Percentiles rank a stretch among this genome's conserved stretches.
Evolutionary conservation across 2,797 vertebrate genomes (phyloP).

Genomic region (Pipistrellus nathusii): DNA sequence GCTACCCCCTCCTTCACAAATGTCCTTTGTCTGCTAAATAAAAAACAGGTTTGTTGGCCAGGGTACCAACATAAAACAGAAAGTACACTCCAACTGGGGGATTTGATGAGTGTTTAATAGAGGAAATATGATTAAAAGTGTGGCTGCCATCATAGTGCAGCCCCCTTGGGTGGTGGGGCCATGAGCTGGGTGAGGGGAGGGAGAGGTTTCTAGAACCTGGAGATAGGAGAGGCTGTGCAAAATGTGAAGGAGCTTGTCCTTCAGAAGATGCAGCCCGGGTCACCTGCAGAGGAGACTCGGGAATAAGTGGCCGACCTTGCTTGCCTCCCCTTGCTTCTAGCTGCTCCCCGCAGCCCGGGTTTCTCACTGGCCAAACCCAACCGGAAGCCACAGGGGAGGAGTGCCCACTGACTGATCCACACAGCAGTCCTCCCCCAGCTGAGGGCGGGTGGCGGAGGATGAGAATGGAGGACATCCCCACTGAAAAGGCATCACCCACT

Average conservation of each 20-base stretch:
- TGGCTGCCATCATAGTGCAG: not conserved
- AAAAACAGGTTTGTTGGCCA: not conserved
- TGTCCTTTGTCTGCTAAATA: not conserved
- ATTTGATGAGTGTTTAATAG: not conserved
- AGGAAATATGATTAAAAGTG: not conserved
- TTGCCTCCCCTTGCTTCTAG: too few relatives aligned
- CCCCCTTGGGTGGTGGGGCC: not conserved
- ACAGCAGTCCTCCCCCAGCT: not conserved
- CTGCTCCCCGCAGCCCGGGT: fast-evolving
- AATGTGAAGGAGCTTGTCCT: not conserved
- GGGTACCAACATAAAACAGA: not conserved
- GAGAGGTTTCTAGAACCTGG: not conserved
- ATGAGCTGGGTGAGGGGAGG: not conserved
- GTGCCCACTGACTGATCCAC: fast-evolving
- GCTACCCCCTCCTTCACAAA: not conserved
- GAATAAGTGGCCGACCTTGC: not conserved
- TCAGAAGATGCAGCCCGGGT: not conserved
- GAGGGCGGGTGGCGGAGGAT: not conserved
- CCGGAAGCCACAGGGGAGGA: fast-evolving
- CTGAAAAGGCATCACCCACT: not conserved
- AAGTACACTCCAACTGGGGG: not conserved
- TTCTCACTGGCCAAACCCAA: not conserved
- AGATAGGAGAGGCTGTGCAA: not conserved
- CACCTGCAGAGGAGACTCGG: not conserved
- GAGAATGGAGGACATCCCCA: fast-evolving